These are phyloP conservation scores for Mamestra brassicae DNA, from an alignment of 2,888 invertebrate species.

Conservation along the genomic window DNA sequence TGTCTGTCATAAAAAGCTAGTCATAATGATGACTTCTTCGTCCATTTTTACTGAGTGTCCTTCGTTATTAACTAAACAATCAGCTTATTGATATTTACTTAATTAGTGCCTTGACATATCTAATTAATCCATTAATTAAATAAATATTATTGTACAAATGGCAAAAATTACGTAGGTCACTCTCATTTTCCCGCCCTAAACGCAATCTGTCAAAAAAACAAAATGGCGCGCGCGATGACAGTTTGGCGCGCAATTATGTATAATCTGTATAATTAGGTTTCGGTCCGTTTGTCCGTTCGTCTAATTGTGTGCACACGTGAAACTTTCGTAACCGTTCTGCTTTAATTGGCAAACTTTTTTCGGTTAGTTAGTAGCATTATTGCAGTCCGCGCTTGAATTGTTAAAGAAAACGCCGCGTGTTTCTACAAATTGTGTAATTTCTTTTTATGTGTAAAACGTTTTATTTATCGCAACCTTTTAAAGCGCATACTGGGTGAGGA, in stretches of 20 bases:
- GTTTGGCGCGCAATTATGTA: constrained; percentile 59
- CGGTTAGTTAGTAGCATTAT: constrained; percentile 65
- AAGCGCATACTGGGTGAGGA: background rate
- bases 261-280: constrained; percentile 71
- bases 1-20: constrained; percentile 11
- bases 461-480: constrained; percentile 21
- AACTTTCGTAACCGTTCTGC: constrained; percentile 72
- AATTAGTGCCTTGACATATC: constrained; percentile 4
- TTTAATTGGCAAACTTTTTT: constrained; percentile 72
- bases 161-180: constrained; percentile 6
- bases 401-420: constrained; percentile 63
- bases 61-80: constrained; percentile 13
- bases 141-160: constrained; percentile 24
- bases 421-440: constrained; percentile 59
- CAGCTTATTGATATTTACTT: constrained; percentile 21
- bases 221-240: constrained; percentile 63
- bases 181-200: constrained; percentile 45
- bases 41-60: background rate
- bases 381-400: constrained; percentile 67
- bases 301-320: constrained; percentile 71
- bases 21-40: constrained; percentile 5
- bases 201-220: constrained; percentile 56
- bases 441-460: constrained; percentile 40
- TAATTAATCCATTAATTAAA: constrained; percentile 12
- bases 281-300: constrained; percentile 69